Evolutionary conservation across 2,113 vertebrate species (phyloP).

Genomic region (Toxotes chatareus): DNA sequence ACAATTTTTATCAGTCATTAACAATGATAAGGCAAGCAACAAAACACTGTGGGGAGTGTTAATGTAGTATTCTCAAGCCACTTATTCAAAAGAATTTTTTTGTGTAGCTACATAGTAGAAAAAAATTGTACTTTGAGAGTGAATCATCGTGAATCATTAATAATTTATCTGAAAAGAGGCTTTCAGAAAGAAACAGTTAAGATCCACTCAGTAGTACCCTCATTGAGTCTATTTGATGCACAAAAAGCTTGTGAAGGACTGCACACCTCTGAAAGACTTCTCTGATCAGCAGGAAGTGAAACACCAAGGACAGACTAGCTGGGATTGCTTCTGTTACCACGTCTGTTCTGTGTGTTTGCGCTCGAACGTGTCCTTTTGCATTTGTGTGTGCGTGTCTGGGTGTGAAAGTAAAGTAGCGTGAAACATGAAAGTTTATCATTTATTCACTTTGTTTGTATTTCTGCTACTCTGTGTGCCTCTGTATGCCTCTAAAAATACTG

Average conservation of each 20-base stretch:
- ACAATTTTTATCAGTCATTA: too few relatives aligned
- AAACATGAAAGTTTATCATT: too few relatives aligned
- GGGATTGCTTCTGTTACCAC: slow-evolving; percentile 21
- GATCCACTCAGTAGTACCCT: slow-evolving; percentile 11
- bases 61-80: slow-evolving; percentile 14
- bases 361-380: too few relatives aligned
- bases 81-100: slow-evolving; percentile 9
- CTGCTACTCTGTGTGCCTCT: too few relatives aligned
- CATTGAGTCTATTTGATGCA: slow-evolving; percentile 34
- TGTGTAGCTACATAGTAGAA: not conserved
- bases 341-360: slow-evolving; percentile 18
- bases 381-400: not conserved
- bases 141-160: slow-evolving; percentile 36
- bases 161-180: slow-evolving; percentile 36
- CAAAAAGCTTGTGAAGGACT: slow-evolving; percentile 35
- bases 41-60: slow-evolving; percentile 2
- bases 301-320: slow-evolving; percentile 40
- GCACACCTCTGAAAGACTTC: slow-evolving; percentile 41
- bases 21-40: not conserved
- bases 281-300: slow-evolving; percentile 52
- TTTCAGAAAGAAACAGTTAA: slow-evolving; percentile 38
- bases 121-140: not conserved
- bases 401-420: not conserved
- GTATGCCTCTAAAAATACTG: too few relatives aligned
- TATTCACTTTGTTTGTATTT: too few relatives aligned